phyloP scores from a whole-genome alignment of 2,797 vertebrate species.

The Labeo calbasu region DNA sequence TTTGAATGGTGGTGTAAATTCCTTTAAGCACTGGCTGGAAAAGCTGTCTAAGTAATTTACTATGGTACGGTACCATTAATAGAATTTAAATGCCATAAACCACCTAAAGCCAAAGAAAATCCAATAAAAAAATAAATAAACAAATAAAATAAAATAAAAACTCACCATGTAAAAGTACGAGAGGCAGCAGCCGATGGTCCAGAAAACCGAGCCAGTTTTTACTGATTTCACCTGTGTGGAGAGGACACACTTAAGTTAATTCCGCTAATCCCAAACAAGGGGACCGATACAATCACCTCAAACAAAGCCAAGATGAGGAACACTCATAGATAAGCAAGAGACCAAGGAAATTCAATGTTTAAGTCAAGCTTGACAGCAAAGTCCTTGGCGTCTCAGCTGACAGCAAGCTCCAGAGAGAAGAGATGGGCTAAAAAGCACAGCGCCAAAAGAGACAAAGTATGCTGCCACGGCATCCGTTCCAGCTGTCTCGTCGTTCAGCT shows the following conservation, averaged over 20 bases:
- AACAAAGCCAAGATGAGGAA: slow-evolving; percentile 17
- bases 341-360: slow-evolving; percentile 22
- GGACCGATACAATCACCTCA: slow-evolving; percentile 23
- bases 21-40: background rate
- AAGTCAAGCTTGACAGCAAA: slow-evolving; percentile 34
- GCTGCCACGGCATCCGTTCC: slow-evolving; percentile 6
- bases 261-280: slow-evolving; percentile 8
- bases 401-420: slow-evolving; percentile 7
- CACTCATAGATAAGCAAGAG: slow-evolving; percentile 27
- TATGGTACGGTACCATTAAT: background rate
- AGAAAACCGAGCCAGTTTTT: slow-evolving; percentile 97
- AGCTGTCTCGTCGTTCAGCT: background rate
- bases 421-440: background rate
- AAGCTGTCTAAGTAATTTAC: background rate
- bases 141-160: background rate
- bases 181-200: slow-evolving; percentile 96
- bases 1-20: background rate
- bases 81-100: background rate
- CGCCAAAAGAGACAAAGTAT: slow-evolving; percentile 28
- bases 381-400: slow-evolving; percentile 16
- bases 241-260: slow-evolving; percentile 42
- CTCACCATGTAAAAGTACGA: slow-evolving; percentile 99
- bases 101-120: background rate
- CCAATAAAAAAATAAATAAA: background rate
- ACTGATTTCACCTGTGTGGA: slow-evolving; percentile 92